Evolutionary conservation across 2,888 invertebrate genomes (phyloP).

Genomic region (Rhodophaea formosa): DNA sequence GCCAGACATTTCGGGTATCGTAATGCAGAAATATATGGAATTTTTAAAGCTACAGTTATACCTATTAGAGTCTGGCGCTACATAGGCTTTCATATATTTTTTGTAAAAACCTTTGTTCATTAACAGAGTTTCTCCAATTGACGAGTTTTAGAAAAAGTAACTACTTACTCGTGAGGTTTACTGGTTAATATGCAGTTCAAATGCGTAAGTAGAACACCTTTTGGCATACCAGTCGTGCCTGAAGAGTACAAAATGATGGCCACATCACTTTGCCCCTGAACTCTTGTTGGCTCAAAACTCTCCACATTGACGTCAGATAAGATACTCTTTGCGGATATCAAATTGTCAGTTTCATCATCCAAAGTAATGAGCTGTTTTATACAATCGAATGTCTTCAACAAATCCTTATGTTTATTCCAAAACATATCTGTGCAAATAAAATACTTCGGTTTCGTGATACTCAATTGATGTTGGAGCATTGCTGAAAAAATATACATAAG

Average conservation of each 20-base stretch:
- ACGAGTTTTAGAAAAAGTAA: no score
- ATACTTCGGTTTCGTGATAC: conserved; percentile 83
- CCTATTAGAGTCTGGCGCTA: no score
- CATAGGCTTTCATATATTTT: no score
- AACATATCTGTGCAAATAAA: conserved; percentile 82
- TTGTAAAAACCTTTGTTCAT: no score
- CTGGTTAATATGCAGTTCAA: conserved; percentile 71
- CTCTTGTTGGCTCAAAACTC: conserved; percentile 60
- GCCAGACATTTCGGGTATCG: no score
- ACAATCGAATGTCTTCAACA: conserved; percentile 43
- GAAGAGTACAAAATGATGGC: conserved; percentile 83
- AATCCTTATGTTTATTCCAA: conserved; percentile 55
- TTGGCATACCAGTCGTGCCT: conserved; percentile 85
- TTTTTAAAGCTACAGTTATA: no score
- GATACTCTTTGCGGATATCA: conserved; percentile 42
- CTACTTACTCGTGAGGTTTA: conserved; percentile 52
- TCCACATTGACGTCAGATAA: conserved; percentile 41
- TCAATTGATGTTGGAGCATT: conserved; percentile 83
- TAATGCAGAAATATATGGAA: no score
- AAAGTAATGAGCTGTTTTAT: conserved; percentile 47
- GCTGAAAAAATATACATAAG: conserved; percentile 66
- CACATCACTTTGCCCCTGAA: conserved; percentile 60
- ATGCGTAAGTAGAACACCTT: conserved; percentile 84
- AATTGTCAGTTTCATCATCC: conserved; percentile 40
- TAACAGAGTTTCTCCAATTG: no score